Evolutionary conservation across 2,888 invertebrate species (phyloP), one percentile per base, ranked within the genome.

Genomic region (Lottia scabra): DNA sequence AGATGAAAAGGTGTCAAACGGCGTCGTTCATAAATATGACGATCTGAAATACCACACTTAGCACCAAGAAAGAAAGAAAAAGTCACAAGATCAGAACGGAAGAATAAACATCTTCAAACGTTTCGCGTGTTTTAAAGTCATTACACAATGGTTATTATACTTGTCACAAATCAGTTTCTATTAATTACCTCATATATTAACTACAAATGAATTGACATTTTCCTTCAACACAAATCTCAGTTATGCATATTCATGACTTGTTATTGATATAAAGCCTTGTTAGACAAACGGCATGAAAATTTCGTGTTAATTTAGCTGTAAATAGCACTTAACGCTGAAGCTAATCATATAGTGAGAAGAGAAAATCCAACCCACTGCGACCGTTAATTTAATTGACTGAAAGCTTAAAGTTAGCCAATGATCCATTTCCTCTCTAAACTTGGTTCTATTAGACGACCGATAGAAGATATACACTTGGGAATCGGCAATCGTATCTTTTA

Each of bases 321-420:
- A 56, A 56, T 56, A 56, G 56, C 56, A 56, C 56, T 56, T 56
- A 56, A 23, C 56, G 23, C 5, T 19, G 56, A 23, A 23, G 56
- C 19, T 56, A 56, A 56, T 56, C 56, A 56, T 56, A 56, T 19
- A 56, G 19, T 56, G 56, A 56, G 56, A 56, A 19, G 15, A 23
- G 23, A 56, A 56, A 56, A 19, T 56, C 56, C 56, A 56, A 23
- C 19, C 56, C 56, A 23, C 56, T 56, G 56, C 56, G 56, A 56
- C 56, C 56, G 56, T 56, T 56, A 56, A 56, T 56, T 56, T 56
- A 56, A 56, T 56, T 56, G 56, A 56, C 56, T 56, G 19, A 56
- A 56, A 56, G 56, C 56, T 56, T 56, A 56, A 19, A 56, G 56
- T 23, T 56, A 56, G 56, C 19, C 56, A 56, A 23, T 56, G 56